Base-by-base conservation (phyloP, 2,888 invertebrate species). In the Coelinius sp. region DNA sequence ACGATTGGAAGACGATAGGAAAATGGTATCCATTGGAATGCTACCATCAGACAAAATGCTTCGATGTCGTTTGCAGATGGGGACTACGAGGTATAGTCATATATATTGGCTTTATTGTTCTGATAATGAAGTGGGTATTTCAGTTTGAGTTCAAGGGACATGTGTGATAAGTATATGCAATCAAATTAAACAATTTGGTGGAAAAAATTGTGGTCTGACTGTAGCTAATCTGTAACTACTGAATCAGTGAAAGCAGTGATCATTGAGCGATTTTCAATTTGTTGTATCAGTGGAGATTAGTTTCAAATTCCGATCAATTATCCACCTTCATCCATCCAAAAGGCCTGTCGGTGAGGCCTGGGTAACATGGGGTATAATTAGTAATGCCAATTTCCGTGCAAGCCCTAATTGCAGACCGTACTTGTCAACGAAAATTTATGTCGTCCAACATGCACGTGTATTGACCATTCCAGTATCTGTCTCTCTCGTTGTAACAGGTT, bases 221-320 rank as follows among this genome's bases (percentile, higher is more conserved):
- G 24, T 25, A n/a, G 12, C 14, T 25, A n/a, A 53, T 53, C 24
- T 17, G 17, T 59, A 31, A 20, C 31, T 3, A 59, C 14, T 59
- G 35, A 59, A 59, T 59, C 31, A 59, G 59, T 31, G 31, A 7
- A 59, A 31, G 31, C 14, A 35, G 20, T 35, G 27, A 59, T 59
- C 59, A 59, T 59, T 59, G 59, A 59, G 59, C 59, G 59, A 59
- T 59, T 59, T 59, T 31, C 59, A 31, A 59, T 59, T 31, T 35
- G 35, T 59, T 59, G 59, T 59, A 59, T 59, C 59, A 22, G 52
- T 52, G 78, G 79, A 78, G 79, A 83, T 85, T 84, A 85, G 82
- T 81, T 82, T 81, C 81, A 81, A 85, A 85, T 84, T 83, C 82
- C 75, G 84, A 85, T 85, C 84, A 85, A 85, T 85, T 85, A 83